phyloP scores from a whole-genome alignment of 2,797 vertebrate species.

The Apodemus agrarius region DNA sequence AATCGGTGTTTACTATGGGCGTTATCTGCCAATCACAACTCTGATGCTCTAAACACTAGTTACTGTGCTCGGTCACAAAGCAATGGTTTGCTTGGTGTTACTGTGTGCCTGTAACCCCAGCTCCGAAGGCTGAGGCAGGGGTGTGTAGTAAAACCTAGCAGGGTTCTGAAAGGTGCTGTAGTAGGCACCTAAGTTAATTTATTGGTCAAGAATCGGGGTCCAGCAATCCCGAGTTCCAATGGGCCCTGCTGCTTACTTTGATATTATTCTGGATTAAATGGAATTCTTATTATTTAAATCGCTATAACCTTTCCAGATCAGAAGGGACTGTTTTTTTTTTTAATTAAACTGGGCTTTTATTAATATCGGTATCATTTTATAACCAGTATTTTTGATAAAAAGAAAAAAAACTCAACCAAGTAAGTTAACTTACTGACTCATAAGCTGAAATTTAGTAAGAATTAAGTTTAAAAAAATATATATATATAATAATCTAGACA shows the following conservation, averaged over 20 bases:
- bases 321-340: slow-evolving; percentile 34
- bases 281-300: slow-evolving; percentile 11
- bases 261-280: background rate
- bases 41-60: slow-evolving; percentile 23
- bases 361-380: slow-evolving; percentile 59
- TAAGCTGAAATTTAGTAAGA: slow-evolving; percentile 52
- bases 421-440: slow-evolving; percentile 41
- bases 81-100: background rate
- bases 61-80: background rate
- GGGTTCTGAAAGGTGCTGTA: background rate
- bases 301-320: slow-evolving; percentile 40
- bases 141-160: too few relatives aligned
- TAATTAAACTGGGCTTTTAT: background rate
- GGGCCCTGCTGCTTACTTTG: background rate
- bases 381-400: slow-evolving; percentile 53
- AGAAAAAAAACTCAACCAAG: background rate
- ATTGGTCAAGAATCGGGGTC: background rate
- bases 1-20: background rate
- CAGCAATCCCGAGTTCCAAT: background rate
- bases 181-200: slow-evolving; percentile 11
- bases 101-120: background rate
- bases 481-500: slow-evolving; percentile 2
- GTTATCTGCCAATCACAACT: background rate
- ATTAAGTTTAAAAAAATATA: background rate
- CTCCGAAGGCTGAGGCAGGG: background rate